A percentile compares a stretch with the other conserved stretches of the same genome.
Evolutionary conservation across 2,113 vertebrate genomes (phyloP).

Genomic region (Erythrolamprus reginae): DNA sequence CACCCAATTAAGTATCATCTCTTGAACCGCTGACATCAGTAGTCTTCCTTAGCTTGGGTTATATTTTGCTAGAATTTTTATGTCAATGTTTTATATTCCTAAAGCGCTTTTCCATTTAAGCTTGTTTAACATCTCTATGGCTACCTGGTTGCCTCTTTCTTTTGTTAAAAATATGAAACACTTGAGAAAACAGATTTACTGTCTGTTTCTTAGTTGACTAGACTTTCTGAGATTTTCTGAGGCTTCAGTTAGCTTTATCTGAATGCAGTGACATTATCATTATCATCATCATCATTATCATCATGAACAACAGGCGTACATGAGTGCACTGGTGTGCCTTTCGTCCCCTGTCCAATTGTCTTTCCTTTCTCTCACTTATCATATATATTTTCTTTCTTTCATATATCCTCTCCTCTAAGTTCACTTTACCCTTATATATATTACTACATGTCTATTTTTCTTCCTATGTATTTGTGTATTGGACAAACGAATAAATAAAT

Average conservation of each 20-base stretch:
- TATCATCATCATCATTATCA: no score
- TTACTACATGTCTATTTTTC: no score
- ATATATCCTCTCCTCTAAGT: no score
- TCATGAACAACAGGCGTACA: no score
- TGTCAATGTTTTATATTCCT: not conserved
- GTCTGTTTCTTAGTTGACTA: not conserved
- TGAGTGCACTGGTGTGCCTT: no score
- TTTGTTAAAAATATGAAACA: not conserved
- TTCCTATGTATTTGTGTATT: no score
- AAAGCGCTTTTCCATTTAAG: not conserved
- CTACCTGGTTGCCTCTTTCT: not conserved
- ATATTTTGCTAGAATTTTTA: not conserved
- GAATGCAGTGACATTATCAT: not conserved
- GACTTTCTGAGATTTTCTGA: not conserved
- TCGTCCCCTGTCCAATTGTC: no score
- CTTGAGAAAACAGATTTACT: not conserved
- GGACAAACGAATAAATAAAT: no score
- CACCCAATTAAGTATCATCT: constrained; percentile 4
- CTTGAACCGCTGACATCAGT: not conserved
- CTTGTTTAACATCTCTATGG: not conserved
- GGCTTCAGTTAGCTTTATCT: not conserved
- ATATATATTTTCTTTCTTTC: no score
- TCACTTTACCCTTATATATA: no score
- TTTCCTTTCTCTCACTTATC: no score
- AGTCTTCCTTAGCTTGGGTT: constrained; percentile 1